Evolutionary conservation across 2,113 vertebrate species (phyloP).

Genomic region (Pantherophis guttatus): DNA sequence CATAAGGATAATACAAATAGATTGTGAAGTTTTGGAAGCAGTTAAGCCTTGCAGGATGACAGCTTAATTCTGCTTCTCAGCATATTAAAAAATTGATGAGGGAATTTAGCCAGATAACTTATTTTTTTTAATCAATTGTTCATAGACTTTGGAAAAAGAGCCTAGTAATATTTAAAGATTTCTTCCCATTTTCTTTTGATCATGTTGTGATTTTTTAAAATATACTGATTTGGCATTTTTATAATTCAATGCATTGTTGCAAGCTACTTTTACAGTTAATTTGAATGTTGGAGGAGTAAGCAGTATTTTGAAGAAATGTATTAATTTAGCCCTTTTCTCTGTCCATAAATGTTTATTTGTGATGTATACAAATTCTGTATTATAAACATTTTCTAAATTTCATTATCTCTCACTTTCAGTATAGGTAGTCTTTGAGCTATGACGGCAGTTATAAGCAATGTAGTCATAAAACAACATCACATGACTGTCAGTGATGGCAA

Average conservation of each 20-base stretch:
- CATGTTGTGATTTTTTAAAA: background rate
- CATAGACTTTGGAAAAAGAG: slow-evolving; percentile 42
- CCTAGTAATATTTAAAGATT: slow-evolving; percentile 23
- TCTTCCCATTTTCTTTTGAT: background rate
- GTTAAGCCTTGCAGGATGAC: slow-evolving; percentile 45
- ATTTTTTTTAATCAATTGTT: slow-evolving; percentile 36
- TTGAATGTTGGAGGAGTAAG: background rate
- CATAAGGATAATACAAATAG: background rate
- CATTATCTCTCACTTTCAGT: background rate
- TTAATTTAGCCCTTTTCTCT: background rate
- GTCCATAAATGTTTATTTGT: background rate
- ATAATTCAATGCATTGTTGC: background rate
- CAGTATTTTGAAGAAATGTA: background rate
- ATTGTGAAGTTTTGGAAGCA: background rate
- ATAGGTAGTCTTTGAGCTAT: background rate
- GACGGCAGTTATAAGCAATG: background rate
- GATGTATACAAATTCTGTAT: background rate
- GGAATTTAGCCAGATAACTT: slow-evolving; percentile 49
- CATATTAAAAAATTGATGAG: slow-evolving; percentile 35
- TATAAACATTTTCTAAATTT: background rate
- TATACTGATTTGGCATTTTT: background rate
- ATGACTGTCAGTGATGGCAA: background rate
- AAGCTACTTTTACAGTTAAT: background rate
- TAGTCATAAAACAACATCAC: background rate
- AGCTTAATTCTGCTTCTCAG: slow-evolving; percentile 42